A percentile compares a stretch with the other conserved stretches of the same genome.
These are phyloP conservation scores for Acanthosoma haemorrhoidale DNA, from an alignment of 2,888 invertebrate species.

Conservation along the genomic window DNA sequence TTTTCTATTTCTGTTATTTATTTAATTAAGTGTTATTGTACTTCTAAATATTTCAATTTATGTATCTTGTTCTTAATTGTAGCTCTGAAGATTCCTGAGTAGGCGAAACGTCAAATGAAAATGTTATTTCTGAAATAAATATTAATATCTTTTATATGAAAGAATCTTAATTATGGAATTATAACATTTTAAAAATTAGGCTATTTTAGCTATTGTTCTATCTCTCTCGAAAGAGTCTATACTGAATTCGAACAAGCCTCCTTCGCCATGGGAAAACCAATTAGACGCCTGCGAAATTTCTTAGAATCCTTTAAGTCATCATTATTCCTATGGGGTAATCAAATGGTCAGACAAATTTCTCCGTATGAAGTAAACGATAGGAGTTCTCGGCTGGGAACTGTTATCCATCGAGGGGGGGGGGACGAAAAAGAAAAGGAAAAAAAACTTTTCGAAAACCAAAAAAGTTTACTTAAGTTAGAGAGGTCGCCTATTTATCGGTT, in stretches of 20 bases:
- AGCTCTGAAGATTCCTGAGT: too few relatives aligned
- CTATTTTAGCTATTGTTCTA: background rate
- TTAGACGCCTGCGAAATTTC: background rate
- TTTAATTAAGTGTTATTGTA: too few relatives aligned
- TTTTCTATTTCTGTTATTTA: too few relatives aligned
- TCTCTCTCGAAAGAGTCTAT: background rate
- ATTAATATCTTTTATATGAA: too few relatives aligned
- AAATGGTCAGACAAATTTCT: background rate
- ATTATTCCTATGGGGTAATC: background rate
- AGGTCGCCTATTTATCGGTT: background rate
- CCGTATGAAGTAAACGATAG: background rate
- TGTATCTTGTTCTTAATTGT: too few relatives aligned
- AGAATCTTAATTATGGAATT: too few relatives aligned
- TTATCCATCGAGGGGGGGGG: background rate
- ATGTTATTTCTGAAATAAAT: too few relatives aligned
- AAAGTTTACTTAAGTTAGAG: conserved; percentile 15
- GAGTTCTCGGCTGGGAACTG: background rate
- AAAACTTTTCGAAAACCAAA: background rate
- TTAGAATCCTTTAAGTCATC: background rate
- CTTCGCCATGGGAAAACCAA: background rate
- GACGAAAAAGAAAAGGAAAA: background rate
- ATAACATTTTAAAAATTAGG: too few relatives aligned
- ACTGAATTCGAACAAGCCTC: background rate
- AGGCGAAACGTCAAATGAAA: too few relatives aligned
- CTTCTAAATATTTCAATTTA: too few relatives aligned